Conservation (phyloP, 2,113 vertebrate genomes). For the Tachysurus fulvidraco region DNA sequence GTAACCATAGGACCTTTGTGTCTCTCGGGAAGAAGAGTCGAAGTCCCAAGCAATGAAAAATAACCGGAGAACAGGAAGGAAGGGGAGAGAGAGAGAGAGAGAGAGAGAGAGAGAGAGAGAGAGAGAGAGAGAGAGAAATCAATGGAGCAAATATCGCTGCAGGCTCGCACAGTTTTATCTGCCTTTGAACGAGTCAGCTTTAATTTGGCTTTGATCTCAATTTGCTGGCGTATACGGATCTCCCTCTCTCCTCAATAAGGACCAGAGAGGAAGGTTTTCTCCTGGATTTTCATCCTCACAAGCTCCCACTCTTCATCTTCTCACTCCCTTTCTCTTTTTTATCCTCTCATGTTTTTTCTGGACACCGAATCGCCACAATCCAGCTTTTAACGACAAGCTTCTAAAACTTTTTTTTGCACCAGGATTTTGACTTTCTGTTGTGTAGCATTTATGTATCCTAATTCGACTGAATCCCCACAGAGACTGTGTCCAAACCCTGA, state of each 20-base stretch:
- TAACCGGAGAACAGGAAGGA: constrained; percentile 5
- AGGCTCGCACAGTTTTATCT: constrained; percentile 78
- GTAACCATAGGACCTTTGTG: constrained; percentile 46
- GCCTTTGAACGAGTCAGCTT: constrained; percentile 80
- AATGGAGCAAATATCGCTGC: constrained; percentile 77
- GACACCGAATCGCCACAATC: constrained; percentile 42
- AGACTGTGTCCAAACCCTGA: too few species aligned
- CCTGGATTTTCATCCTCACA: constrained; percentile 59
- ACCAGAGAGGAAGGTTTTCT: constrained; percentile 67
- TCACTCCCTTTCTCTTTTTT: not conserved
- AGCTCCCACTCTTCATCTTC: constrained; percentile 23
- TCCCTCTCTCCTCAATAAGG: constrained; percentile 69
- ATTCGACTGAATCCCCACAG: too few species aligned
- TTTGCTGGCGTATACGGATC: constrained; percentile 74
- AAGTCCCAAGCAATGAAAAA: constrained; percentile 25
- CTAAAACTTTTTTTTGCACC: too few species aligned
- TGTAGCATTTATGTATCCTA: too few species aligned
- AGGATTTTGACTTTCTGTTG: not conserved
- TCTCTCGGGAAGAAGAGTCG: constrained; percentile 57
- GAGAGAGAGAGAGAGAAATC: constrained; percentile 72
- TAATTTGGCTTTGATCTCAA: constrained; percentile 83
- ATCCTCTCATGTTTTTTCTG: constrained; percentile 25
- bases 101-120: constrained; percentile 62
- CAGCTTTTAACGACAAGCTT: constrained; percentile 12
- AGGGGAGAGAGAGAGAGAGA: constrained; percentile 62